These are phyloP conservation scores for Drosophila lini DNA, from an alignment of 1,140 invertebrate genomes.

Conservation along the genomic window DNA sequence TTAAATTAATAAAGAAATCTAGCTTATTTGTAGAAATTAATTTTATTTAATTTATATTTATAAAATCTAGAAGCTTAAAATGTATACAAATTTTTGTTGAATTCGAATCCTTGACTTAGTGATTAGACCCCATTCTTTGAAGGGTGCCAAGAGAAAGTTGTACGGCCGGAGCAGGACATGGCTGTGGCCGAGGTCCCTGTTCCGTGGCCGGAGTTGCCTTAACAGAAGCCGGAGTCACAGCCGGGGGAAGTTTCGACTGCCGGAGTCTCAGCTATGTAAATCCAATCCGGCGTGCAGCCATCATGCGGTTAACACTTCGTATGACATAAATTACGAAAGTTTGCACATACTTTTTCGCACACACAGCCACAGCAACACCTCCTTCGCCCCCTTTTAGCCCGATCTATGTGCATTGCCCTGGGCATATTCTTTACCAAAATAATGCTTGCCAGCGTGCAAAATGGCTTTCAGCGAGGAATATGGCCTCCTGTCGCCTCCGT, in stretches of 20 bases:
- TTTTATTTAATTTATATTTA: background rate
- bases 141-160: conserved; percentile 22
- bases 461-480: conserved; percentile 66
- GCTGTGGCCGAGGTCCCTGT: conserved; percentile 16
- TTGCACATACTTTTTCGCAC: conserved; percentile 80
- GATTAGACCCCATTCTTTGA: background rate
- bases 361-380: conserved; percentile 50
- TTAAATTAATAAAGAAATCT: no score
- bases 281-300: conserved; percentile 82
- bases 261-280: conserved; percentile 78
- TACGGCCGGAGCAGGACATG: conserved; percentile 34
- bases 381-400: conserved; percentile 10
- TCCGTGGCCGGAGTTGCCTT: conserved; percentile 15
- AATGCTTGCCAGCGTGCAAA: conserved; percentile 68
- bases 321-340: conserved; percentile 83
- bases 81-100: background rate
- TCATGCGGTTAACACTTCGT: conserved; percentile 82
- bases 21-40: no score
- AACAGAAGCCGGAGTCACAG: conserved; percentile 8
- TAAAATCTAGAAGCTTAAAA: background rate
- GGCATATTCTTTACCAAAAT: conserved; percentile 74
- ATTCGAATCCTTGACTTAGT: background rate
- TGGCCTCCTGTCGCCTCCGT: conserved; percentile 10
- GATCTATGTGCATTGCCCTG: conserved; percentile 60
- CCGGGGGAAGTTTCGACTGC: conserved; percentile 61